Conservation (phyloP, 53 echinoderm and acorn worm species). For the Stichopus horrens region DNA sequence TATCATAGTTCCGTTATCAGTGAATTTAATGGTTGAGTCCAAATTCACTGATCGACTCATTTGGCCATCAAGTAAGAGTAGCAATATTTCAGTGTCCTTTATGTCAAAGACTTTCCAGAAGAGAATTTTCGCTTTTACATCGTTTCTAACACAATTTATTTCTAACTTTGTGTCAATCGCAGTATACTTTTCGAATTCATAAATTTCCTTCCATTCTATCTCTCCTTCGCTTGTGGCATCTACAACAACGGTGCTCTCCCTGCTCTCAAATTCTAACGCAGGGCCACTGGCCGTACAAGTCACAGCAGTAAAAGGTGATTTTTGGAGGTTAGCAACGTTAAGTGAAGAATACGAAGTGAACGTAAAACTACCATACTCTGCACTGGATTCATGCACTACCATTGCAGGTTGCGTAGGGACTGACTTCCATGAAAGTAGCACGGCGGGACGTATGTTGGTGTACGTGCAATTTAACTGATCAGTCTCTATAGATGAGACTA, state of each 20-base stretch:
- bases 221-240: not conserved
- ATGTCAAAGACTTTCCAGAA: not conserved
- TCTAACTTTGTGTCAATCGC: not conserved
- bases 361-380: not conserved
- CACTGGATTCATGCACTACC: not conserved
- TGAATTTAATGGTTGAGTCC: not conserved
- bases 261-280: not conserved
- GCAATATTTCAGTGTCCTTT: not conserved
- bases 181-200: not conserved
- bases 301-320: not conserved
- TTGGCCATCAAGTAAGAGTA: not conserved
- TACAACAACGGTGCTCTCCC: not conserved
- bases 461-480: not conserved
- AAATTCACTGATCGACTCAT: not conserved
- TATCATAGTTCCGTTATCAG: not conserved
- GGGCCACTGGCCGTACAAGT: not conserved
- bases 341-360: not conserved
- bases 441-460: not conserved
- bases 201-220: not conserved
- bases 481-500: not conserved
- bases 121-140: not conserved
- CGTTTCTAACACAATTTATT: not conserved
- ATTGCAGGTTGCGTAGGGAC: not conserved
- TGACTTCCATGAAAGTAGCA: not conserved
- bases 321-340: not conserved